Evolutionary conservation across 1,140 invertebrate species (phyloP).

Genomic region (Drosophila ohnishii): DNA sequence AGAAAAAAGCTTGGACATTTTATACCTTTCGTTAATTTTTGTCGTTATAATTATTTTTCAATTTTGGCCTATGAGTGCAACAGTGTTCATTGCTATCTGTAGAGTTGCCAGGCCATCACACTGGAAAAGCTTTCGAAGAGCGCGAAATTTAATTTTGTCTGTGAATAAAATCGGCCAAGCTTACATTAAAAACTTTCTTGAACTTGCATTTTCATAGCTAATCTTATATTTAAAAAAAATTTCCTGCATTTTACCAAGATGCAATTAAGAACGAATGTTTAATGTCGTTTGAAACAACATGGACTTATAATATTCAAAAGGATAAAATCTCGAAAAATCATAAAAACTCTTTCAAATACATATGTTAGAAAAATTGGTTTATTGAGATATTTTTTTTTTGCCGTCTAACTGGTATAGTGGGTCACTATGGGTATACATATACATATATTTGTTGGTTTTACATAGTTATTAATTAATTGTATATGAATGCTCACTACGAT

Average conservation of each 20-base stretch:
- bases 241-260: background rate
- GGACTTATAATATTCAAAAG: too few relatives aligned
- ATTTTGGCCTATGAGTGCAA: too few relatives aligned
- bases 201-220: background rate
- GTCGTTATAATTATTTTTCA: too few relatives aligned
- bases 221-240: background rate
- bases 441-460: conserved; percentile 46
- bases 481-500: conserved; percentile 60
- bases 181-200: background rate
- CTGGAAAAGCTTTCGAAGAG: conserved; percentile 18
- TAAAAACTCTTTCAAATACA: conserved; percentile 3
- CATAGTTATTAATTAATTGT: conserved; percentile 51
- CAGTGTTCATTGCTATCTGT: too few relatives aligned
- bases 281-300: too few relatives aligned
- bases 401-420: conserved; percentile 72
- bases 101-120: conserved; percentile 7
- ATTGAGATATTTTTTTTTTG: conserved; percentile 75
- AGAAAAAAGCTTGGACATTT: too few relatives aligned
- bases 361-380: conserved; percentile 76
- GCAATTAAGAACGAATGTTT: too few relatives aligned
- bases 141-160: conserved; percentile 14
- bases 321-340: background rate
- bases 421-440: conserved; percentile 54
- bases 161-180: background rate
- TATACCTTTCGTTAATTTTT: too few relatives aligned